A percentile compares a stretch with the other conserved stretches of the same genome.
These are phyloP conservation scores for Hetaerina titia DNA, from an alignment of 2,888 invertebrate species.

Conservation along the genomic window DNA sequence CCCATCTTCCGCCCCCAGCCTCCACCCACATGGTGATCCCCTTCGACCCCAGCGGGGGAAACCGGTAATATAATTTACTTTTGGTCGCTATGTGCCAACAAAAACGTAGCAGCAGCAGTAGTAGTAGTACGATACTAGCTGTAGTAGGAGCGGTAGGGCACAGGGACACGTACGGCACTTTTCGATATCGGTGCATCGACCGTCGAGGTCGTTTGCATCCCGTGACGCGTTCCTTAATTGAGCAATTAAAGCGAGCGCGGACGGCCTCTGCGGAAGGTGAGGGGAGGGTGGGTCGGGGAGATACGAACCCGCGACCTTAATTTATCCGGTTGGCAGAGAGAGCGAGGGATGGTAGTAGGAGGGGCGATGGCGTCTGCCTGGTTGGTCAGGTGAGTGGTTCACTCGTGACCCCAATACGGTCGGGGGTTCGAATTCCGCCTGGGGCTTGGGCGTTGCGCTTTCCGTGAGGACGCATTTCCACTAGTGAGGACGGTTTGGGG, in stretches of 20 bases:
- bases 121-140: too few species aligned
- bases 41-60: constrained; percentile 73
- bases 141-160: not conserved
- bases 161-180: not conserved
- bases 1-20: constrained; percentile 69
- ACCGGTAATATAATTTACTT: constrained; percentile 69
- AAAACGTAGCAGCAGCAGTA: too few species aligned
- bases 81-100: too few species aligned
- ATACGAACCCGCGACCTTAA: constrained; percentile 17
- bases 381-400: constrained; percentile 10
- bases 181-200: constrained; percentile 25
- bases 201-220: constrained; percentile 7
- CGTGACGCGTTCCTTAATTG: not conserved
- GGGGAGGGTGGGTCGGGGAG: not conserved
- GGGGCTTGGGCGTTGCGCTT: constrained; percentile 10
- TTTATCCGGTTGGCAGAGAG: not conserved
- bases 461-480: not conserved
- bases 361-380: not conserved
- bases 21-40: constrained; percentile 69
- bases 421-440: not conserved
- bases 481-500: not conserved
- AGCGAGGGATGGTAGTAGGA: not conserved
- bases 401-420: not conserved
- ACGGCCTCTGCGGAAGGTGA: not conserved
- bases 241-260: not conserved